These are phyloP conservation scores for Catalaphyllia jardinei DNA, from an alignment of 64 coral and sea anemone species.

Conservation along the genomic window DNA sequence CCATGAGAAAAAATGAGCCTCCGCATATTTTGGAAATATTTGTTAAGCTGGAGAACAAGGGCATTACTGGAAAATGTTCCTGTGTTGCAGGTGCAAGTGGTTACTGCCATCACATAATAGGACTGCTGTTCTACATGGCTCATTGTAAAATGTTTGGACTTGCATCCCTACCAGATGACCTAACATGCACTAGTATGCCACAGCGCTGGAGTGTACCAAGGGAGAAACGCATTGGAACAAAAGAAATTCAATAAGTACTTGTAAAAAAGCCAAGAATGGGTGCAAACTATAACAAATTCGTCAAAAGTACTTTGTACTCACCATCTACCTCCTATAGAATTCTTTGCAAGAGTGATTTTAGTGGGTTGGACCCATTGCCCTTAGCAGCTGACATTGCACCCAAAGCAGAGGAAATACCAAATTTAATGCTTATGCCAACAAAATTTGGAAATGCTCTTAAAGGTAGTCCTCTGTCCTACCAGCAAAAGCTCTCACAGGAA, in stretches of 20 bases:
- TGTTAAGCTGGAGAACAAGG: too few relatives aligned
- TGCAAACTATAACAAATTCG: constrained; percentile 42
- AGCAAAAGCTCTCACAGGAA: constrained; percentile 59
- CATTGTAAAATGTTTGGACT: constrained; percentile 41
- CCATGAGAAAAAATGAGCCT: not conserved
- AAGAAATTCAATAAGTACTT: constrained; percentile 18
- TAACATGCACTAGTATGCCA: constrained; percentile 42
- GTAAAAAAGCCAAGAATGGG: constrained; percentile 54
- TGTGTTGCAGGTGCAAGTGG: constrained; percentile 22
- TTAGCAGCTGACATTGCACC: constrained; percentile 28
- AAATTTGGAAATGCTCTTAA: constrained; percentile 60
- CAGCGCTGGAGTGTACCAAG: constrained; percentile 10
- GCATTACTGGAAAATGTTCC: constrained; percentile 14
- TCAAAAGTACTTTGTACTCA: constrained; percentile 55
- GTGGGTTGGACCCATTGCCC: constrained; percentile 30
- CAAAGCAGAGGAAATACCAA: not conserved
- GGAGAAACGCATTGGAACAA: not conserved
- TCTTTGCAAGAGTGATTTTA: constrained; percentile 3
- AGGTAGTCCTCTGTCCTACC: constrained; percentile 50
- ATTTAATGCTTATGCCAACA: not conserved
- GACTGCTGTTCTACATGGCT: constrained; percentile 46
- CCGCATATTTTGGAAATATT: too few relatives aligned
- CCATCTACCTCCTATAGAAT: constrained; percentile 15
- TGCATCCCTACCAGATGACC: constrained; percentile 45
- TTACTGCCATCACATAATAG: constrained; percentile 50